phyloP scores from a whole-genome alignment of 2,113 vertebrate genomes.

The Stigmatopora argus region DNA sequence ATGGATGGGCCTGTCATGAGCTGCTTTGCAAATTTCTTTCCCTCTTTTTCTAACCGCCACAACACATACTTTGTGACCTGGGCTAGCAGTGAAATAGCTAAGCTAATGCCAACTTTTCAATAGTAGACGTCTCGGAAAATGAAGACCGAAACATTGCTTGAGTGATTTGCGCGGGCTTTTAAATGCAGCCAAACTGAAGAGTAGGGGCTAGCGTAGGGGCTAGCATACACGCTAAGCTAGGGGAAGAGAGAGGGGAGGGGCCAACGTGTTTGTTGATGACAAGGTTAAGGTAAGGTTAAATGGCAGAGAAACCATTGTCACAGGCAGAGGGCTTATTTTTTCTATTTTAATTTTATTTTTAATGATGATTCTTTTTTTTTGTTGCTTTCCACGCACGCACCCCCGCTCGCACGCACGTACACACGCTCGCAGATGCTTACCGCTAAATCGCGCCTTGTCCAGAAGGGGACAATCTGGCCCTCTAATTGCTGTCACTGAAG shows the following conservation, averaged over 20 bases:
- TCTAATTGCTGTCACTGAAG: conserved; percentile 99
- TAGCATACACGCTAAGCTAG: conserved; percentile 1
- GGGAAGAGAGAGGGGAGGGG: background rate
- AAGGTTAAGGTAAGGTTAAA: conserved; percentile 73
- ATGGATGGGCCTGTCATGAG: too few relatives aligned
- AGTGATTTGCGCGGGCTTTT: too few relatives aligned
- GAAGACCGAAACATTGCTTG: too few relatives aligned
- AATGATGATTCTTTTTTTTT: conserved; percentile 44
- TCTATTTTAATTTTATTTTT: conserved; percentile 6
- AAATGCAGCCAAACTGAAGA: too few relatives aligned
- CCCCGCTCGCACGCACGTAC: background rate
- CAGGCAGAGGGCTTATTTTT: conserved; percentile 90
- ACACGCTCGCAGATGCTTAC: conserved; percentile 88
- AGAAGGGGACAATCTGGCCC: conserved; percentile 99
- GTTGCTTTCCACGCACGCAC: conserved; percentile 61
- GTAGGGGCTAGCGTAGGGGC: too few relatives aligned
- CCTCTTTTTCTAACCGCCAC: too few relatives aligned
- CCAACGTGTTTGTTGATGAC: conserved; percentile 59
- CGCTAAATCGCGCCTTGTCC: conserved; percentile 99
- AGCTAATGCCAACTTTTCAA: too few relatives aligned
- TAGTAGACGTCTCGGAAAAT: too few relatives aligned
- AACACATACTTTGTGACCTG: too few relatives aligned
- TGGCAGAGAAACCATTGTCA: conserved; percentile 88
- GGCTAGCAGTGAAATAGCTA: too few relatives aligned
- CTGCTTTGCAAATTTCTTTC: too few relatives aligned